Evolutionary conservation across 1,140 invertebrate genomes (phyloP).

Genomic region (Thaumetopoea pityocampa): DNA sequence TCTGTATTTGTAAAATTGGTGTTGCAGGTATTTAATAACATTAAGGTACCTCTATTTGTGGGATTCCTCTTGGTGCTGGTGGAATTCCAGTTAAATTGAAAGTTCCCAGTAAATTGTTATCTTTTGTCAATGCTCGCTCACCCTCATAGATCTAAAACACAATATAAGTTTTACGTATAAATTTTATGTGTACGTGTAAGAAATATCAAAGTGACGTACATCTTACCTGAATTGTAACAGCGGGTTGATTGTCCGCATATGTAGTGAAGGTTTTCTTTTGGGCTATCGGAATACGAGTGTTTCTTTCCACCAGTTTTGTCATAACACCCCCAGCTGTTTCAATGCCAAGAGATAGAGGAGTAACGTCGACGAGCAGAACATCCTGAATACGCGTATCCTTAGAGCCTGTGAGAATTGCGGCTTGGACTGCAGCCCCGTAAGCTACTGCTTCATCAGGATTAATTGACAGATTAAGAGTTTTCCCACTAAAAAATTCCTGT

Average conservation of each 20-base stretch:
- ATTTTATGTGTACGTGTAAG: too few species aligned
- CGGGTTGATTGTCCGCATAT: conserved; percentile 82
- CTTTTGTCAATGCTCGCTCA: conserved; percentile 85
- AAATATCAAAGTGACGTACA: too few species aligned
- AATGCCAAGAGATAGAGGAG: conserved; percentile 83
- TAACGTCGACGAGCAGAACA: conserved; percentile 83
- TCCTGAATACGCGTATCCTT: conserved; percentile 85
- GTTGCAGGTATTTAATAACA: not conserved
- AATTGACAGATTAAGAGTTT: conserved; percentile 82
- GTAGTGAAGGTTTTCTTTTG: conserved; percentile 82
- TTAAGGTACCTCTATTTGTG: conserved; percentile 77
- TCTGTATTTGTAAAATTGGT: too few species aligned
- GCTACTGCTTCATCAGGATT: conserved; percentile 89
- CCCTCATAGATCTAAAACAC: conserved; percentile 83
- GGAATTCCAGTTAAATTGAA: conserved; percentile 86
- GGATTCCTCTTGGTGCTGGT: conserved; percentile 78
- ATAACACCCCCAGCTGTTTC: conserved; percentile 83
- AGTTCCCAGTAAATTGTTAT: conserved; percentile 88
- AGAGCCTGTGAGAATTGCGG: conserved; percentile 83
- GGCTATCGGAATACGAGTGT: conserved; percentile 82
- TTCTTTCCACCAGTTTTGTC: conserved; percentile 81
- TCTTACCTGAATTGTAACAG: conserved; percentile 85
- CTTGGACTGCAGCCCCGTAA: conserved; percentile 86
- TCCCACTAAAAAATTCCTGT: conserved; percentile 81
- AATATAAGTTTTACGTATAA: not conserved